Evolutionary conservation across 2,797 vertebrate genomes (phyloP).

Genomic region (Poecilia velifera): DNA sequence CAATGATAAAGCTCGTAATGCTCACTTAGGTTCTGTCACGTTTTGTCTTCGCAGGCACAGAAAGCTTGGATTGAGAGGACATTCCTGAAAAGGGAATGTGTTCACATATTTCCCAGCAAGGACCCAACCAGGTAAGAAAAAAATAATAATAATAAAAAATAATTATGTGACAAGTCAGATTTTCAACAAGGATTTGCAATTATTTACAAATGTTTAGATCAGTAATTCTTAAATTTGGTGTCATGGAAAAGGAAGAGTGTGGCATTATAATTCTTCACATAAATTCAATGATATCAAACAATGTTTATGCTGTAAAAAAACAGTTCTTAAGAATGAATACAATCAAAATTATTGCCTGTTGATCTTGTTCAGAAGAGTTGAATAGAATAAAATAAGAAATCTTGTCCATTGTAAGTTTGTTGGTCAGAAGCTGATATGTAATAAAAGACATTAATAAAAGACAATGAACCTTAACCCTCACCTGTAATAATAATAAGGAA

Average conservation of each 20-base stretch:
- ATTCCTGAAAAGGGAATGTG: conserved; percentile 93
- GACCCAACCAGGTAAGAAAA: conserved; percentile 87
- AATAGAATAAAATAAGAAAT: neutral
- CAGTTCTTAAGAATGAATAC: neutral
- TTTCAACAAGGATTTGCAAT: neutral
- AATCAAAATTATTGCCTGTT: neutral
- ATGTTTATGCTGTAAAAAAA: neutral
- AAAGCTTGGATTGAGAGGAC: conserved; percentile 96
- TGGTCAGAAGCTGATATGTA: neutral
- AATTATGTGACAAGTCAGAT: neutral
- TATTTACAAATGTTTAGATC: neutral
- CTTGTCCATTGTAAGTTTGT: neutral
- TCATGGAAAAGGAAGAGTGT: neutral
- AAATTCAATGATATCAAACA: neutral
- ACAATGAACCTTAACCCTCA: too few species aligned
- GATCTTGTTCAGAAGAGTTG: neutral
- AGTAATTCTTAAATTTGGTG: neutral
- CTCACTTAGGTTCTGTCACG: neutral
- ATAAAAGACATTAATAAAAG: neutral
- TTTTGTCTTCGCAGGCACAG: conserved; percentile 81
- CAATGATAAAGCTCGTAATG: neutral
- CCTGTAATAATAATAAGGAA: neutral
- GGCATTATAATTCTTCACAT: neutral
- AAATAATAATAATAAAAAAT: neutral
- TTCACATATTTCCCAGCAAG: conserved; percentile 90